phyloP scores from a whole-genome alignment of 1,140 invertebrate species.

The Caenorhabditis briggsae region DNA sequence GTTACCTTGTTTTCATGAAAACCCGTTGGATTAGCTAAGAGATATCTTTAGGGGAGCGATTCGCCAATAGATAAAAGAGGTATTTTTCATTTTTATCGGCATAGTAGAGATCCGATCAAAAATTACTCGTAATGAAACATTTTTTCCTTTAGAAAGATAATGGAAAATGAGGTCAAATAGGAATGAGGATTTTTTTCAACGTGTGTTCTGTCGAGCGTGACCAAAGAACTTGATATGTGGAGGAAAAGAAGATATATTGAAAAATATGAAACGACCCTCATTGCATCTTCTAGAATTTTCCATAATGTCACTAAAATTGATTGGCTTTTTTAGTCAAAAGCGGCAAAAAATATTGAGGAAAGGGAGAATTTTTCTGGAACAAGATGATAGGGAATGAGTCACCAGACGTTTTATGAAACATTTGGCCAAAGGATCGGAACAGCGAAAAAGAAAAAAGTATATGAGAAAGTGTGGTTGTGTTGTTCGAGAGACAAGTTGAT shows the following conservation, averaged over 20 bases:
- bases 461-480: not conserved
- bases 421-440: no score
- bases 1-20: not conserved
- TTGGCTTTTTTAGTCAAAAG: no score
- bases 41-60: not conserved
- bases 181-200: no score
- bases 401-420: no score
- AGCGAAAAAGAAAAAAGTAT: not conserved
- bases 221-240: not conserved
- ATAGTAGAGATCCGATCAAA: not conserved
- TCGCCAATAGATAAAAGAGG: not conserved
- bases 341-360: no score
- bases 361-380: no score
- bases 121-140: not conserved
- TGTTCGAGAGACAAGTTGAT: not conserved
- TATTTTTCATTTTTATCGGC: not conserved
- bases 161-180: not conserved
- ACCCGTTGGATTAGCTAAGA: conserved; percentile 2
- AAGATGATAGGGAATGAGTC: no score
- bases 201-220: not conserved
- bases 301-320: no score
- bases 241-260: not conserved
- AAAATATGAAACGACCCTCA: not conserved
- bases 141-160: not conserved
- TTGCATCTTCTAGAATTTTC: not conserved